Conservation (phyloP, 2,113 vertebrate species). For the Ranitomeya variabilis region DNA sequence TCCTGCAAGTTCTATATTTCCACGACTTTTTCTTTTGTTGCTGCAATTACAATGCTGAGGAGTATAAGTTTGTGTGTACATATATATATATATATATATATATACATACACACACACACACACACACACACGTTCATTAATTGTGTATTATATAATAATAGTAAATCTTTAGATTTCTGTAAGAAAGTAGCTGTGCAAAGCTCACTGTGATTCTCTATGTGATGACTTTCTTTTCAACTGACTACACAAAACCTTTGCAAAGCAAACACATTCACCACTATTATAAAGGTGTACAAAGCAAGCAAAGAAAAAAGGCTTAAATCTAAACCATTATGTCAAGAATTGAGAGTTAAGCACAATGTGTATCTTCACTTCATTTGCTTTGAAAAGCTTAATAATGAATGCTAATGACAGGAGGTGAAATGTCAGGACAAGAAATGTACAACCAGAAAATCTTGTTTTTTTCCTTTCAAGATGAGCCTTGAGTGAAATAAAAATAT, state of each 20-base stretch:
- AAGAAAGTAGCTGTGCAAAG: not conserved
- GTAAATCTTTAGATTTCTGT: slow-evolving; percentile 18
- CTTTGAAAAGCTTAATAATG: slow-evolving; percentile 57
- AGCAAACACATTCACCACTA: slow-evolving; percentile 25
- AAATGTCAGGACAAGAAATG: slow-evolving; percentile 56
- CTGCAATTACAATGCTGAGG: too few relatives aligned
- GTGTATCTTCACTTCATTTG: slow-evolving; percentile 52
- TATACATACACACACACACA: too few relatives aligned
- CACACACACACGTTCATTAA: not conserved
- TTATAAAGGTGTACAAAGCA: slow-evolving; percentile 53
- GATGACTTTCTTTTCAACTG: slow-evolving; percentile 7
- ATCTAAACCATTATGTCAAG: slow-evolving; percentile 40
- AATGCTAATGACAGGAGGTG: slow-evolving; percentile 56
- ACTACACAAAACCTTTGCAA: slow-evolving; percentile 22
- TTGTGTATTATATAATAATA: not conserved
- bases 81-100: too few relatives aligned
- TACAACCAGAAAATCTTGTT: slow-evolving; percentile 66
- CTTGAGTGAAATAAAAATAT: slow-evolving; percentile 66
- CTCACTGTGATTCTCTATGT: not conserved
- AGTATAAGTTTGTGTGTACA: too few relatives aligned
- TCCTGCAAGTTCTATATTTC: too few relatives aligned
- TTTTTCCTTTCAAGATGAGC: slow-evolving; percentile 65
- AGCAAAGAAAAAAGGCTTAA: slow-evolving; percentile 41
- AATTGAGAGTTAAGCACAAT: slow-evolving; percentile 35
- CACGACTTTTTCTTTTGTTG: too few relatives aligned